Evolutionary conservation across 1,140 invertebrate species (phyloP), one percentile per base, ranked within the genome.

Genomic region (Drosophila kepulauana): DNA sequence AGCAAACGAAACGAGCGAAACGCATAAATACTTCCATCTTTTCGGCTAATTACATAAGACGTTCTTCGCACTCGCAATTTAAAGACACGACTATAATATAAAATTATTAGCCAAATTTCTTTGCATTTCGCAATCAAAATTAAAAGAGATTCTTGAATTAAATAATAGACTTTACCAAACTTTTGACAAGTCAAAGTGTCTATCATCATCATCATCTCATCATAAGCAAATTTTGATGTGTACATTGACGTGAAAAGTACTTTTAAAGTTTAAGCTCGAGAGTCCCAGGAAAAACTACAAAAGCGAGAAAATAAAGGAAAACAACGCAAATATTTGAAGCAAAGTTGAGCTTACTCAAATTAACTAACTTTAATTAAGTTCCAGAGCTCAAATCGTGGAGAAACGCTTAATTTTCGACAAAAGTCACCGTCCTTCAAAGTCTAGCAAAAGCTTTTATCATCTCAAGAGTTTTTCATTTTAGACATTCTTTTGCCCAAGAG

Each of bases 1-100:
- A 58, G 45, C 48, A 63, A 59, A 65, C 65, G 15, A 66, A 62
- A 65, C 51, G 51, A 49, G 33, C 43, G 8, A 54, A 64, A 65
- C 46, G 38, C 70, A 73, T 67, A 73, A 73, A 73, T 73, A 67
- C 52, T 63, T 57, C 30, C 52, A 45, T 63, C 43, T 30, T 45
- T 43, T 8, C 20, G 51, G 51, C 66, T 75, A 70, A 75, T 75
- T 75, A 64, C 58, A 61, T 57, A 48, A 64, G n/a, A 51, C 58
- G 20, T 25, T 25, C 3, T 25, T 25, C 20, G 10, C 20, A 51
- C 10, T 49, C 46, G 25, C 7, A 7, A 15, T n/a, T n/a, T n/a
- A 43, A 43, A 43, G 41, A 43, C 8, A 41, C 20, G 38, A 11
- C 8, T 41, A 38, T 38, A 38, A 38, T 38, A 6, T 38, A 38